phyloP scores from a whole-genome alignment of 2,888 invertebrate species.

The Hololepta plana region DNA sequence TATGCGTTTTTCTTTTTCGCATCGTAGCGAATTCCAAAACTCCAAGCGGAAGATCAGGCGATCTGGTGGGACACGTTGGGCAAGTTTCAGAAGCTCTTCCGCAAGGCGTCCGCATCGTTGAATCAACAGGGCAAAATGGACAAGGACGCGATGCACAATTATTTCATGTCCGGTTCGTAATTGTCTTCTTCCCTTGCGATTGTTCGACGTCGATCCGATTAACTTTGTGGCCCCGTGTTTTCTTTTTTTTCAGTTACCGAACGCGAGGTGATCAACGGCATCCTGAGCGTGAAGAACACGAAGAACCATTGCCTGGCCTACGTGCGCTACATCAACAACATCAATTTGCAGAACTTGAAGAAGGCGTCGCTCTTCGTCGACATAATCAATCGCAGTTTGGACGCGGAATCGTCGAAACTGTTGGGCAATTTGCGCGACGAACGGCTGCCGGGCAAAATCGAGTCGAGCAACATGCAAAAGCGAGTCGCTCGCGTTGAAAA shows the following conservation, averaged over 20 bases:
- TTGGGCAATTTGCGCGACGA: slow-evolving; percentile 80
- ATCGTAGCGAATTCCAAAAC: slow-evolving; percentile 69
- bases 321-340: slow-evolving; percentile 89
- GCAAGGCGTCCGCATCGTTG: slow-evolving; percentile 80
- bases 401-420: slow-evolving; percentile 81
- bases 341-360: slow-evolving; percentile 85
- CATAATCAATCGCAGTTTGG: slow-evolving; percentile 78
- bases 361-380: slow-evolving; percentile 92
- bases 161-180: slow-evolving; percentile 95
- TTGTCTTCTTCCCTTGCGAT: too few species aligned
- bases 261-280: slow-evolving; percentile 90
- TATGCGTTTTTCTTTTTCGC: slow-evolving; percentile 2
- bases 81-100: slow-evolving; percentile 86
- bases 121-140: slow-evolving; percentile 71
- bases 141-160: slow-evolving; percentile 89
- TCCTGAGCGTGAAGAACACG: slow-evolving; percentile 82
- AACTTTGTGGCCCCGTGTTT: too few species aligned
- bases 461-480: slow-evolving; percentile 77
- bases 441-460: slow-evolving; percentile 73
- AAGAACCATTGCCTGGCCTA: slow-evolving; percentile 93
- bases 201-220: too few species aligned
- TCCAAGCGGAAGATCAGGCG: slow-evolving; percentile 91
- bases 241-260: slow-evolving; percentile 63
- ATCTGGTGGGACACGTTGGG: slow-evolving; percentile 96
- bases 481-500: slow-evolving; percentile 25